Conservation (phyloP, 2,888 invertebrate genomes). For the Pardosa pseudoannulata region DNA sequence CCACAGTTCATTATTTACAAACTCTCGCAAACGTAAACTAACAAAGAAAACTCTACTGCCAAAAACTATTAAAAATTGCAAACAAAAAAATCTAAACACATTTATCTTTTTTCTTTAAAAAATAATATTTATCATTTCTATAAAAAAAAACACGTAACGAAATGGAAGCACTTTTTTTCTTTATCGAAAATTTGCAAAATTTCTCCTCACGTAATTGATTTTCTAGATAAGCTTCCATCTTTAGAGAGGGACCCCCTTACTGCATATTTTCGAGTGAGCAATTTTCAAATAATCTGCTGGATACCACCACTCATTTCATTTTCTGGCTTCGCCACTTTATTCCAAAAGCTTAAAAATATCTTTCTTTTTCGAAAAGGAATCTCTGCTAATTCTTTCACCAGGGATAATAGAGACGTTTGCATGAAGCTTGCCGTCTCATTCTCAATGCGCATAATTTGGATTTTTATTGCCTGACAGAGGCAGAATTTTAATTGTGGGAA, state of each 20-base stretch:
- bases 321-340: background rate
- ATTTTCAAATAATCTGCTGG: background rate
- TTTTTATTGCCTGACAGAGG: conserved; percentile 6
- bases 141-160: too few relatives aligned
- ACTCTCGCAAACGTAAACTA: too few relatives aligned
- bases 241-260: background rate
- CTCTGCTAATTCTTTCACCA: conserved; percentile 57
- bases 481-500: conserved; percentile 4
- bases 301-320: background rate
- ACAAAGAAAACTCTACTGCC: too few relatives aligned
- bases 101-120: too few relatives aligned
- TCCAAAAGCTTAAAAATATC: background rate
- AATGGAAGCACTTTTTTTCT: too few relatives aligned
- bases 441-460: background rate
- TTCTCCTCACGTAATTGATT: conserved; percentile 11
- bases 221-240: background rate
- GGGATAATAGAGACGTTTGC: conserved; percentile 41
- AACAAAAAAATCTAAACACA: too few relatives aligned
- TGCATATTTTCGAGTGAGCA: background rate
- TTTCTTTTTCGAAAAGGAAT: conserved; percentile 31
- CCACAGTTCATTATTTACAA: too few relatives aligned
- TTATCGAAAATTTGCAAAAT: too few relatives aligned
- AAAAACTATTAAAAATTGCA: too few relatives aligned
- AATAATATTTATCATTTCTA: too few relatives aligned
- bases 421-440: background rate